Conservation (phyloP, 2,888 invertebrate species). For the Cryptus armator region DNA sequence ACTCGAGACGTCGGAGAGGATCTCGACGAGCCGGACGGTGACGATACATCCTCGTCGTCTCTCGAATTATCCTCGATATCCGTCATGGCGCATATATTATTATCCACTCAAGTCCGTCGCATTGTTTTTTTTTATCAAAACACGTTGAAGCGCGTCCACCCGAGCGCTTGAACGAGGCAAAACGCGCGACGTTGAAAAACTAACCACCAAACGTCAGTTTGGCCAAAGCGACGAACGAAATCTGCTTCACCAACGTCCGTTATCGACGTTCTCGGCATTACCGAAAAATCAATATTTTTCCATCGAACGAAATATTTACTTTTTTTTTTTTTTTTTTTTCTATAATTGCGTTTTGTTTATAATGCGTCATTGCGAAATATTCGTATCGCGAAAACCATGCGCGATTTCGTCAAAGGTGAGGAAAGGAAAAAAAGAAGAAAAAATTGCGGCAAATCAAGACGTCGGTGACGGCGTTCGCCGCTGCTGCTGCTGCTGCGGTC, state of each 20-base stretch:
- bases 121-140: conserved; percentile 2
- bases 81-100: conserved; percentile 38
- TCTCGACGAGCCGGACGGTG: background rate
- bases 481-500: background rate
- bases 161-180: background rate
- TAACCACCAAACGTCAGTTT: conserved; percentile 22
- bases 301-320: too few species aligned
- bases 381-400: too few species aligned
- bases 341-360: too few species aligned
- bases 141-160: background rate
- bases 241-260: background rate
- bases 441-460: background rate
- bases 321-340: too few species aligned
- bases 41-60: conserved; percentile 34
- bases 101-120: too few species aligned
- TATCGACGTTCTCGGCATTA: background rate
- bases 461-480: background rate
- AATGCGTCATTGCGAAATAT: too few species aligned
- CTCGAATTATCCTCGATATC: conserved; percentile 47
- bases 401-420: too few species aligned
- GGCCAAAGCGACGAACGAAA: background rate
- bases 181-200: background rate
- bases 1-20: conserved; percentile 6
- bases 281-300: background rate
- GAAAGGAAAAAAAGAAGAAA: background rate